Base-by-base conservation (phyloP, 2,113 vertebrate species). In the Centrocercus urophasianus region DNA sequence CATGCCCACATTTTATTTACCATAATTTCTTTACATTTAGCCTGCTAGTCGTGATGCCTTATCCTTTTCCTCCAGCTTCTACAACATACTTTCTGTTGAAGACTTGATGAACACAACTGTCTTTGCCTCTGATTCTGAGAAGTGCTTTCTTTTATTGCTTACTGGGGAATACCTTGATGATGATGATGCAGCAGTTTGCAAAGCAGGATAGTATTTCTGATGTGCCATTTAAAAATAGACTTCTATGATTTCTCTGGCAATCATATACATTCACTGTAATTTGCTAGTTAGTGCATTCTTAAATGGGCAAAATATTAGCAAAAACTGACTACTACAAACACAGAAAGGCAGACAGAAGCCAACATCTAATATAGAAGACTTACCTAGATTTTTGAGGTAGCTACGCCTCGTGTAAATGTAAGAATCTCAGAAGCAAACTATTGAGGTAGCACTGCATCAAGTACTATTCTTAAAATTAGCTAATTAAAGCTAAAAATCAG, bases 251-350 rank as follows among this genome's bases (percentile, higher is more conserved):
- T 21, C 30, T 45, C 28, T 45, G 27, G 30, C 43, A 85, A 61
- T n/a, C 3, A 1, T 25, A 67, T 47, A 28, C 3, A 61, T 45
- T 65, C 2, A 45, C 2, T 42, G 3, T 13, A 74, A 77, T 45
- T 4, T 84, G 45, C 1, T 4, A 0, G 0, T 1, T 3, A 0
- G 0, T 12, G 2, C 21, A n/a, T 65, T 82, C 43, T 43, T 57
- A 72, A 75, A 43, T 1, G 6, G 5, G 32, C 20, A 86, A 75
- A 78, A 47, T 28, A 19, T 56, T n/a, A 75, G 70, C 17, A 38
- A 11, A 76, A 70, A 70, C 5, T 24, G 71, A 85, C 22, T 16
- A 45, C 36, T 57, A n/a, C 40, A 63, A 77, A 40, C 7, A 11
- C 40, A 6, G 72, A 52, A 72, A 40, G 14, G 77, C 17, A 83